These are phyloP conservation scores for Ophraella communa DNA, from an alignment of 2,888 invertebrate genomes.

Conservation along the genomic window DNA sequence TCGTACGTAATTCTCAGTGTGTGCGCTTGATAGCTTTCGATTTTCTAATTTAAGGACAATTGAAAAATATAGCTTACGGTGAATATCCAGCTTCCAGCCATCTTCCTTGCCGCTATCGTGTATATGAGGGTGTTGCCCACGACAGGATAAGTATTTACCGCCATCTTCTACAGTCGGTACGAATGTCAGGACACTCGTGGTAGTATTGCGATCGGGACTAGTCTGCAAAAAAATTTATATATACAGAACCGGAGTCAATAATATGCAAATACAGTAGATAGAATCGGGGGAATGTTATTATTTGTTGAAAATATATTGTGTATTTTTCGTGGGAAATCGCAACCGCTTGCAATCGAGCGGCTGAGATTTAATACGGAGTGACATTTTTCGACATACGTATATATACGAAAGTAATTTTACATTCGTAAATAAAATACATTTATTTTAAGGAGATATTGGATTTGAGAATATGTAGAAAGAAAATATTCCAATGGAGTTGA, in stretches of 20 bases:
- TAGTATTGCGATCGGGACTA: slow-evolving; percentile 76
- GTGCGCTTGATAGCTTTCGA: background rate
- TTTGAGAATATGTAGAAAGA: background rate
- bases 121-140: slow-evolving; percentile 78
- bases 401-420: background rate
- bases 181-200: slow-evolving; percentile 78
- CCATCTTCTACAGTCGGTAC: slow-evolving; percentile 82
- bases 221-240: slow-evolving; percentile 59
- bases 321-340: background rate
- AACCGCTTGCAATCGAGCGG: background rate
- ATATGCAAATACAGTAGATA: slow-evolving; percentile 10
- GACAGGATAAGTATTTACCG: slow-evolving; percentile 77
- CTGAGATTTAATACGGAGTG: background rate
- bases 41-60: background rate
- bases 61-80: slow-evolving; percentile 72
- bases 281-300: slow-evolving; percentile 11
- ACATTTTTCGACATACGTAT: background rate
- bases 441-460: background rate
- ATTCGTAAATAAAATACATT: background rate
- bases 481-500: background rate
- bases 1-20: no score
- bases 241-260: slow-evolving; percentile 9
- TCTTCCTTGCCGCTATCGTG: slow-evolving; percentile 79
- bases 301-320: slow-evolving; percentile 3
- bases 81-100: slow-evolving; percentile 81